A percentile compares a stretch with the other conserved stretches of the same genome.
Conservation (phyloP, 2,797 vertebrate genomes). For the Lutjanus campechanus region DNA sequence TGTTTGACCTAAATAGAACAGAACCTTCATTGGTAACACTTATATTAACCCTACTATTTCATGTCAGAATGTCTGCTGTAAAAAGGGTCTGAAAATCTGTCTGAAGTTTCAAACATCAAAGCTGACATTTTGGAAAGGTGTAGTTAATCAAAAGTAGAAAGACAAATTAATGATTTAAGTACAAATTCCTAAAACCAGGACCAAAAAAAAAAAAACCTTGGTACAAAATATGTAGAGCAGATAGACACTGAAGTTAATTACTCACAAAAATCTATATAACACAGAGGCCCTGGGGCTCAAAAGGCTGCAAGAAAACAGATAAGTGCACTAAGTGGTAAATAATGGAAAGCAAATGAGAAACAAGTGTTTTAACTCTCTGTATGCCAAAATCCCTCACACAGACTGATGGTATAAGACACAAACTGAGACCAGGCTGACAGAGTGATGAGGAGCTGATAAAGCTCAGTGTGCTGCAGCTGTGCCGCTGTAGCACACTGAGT, state of each 20-base stretch:
- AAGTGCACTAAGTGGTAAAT: neutral
- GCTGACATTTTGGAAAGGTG: neutral
- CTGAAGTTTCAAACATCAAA: neutral
- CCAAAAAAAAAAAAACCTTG: neutral
- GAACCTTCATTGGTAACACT: too few relatives aligned
- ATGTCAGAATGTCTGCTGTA: too few relatives aligned
- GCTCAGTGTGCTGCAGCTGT: neutral
- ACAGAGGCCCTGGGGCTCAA: neutral
- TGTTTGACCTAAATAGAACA: too few relatives aligned
- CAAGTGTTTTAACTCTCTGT: neutral
- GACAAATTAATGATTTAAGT: accelerated
- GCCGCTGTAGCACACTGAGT: neutral
- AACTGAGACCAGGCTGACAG: neutral
- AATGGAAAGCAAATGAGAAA: neutral
- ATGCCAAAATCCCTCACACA: neutral
- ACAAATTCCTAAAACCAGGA: neutral
- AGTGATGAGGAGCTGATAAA: neutral
- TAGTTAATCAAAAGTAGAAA: neutral
- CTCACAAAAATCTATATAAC: too few relatives aligned
- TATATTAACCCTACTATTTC: too few relatives aligned
- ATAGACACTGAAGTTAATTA: neutral
- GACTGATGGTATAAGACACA: neutral
- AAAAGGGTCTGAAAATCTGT: neutral
- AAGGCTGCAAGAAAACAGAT: neutral
- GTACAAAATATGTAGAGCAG: neutral